These are phyloP conservation scores for Alcedo atthis DNA, from an alignment of 2,797 vertebrate genomes.

Conservation along the genomic window DNA sequence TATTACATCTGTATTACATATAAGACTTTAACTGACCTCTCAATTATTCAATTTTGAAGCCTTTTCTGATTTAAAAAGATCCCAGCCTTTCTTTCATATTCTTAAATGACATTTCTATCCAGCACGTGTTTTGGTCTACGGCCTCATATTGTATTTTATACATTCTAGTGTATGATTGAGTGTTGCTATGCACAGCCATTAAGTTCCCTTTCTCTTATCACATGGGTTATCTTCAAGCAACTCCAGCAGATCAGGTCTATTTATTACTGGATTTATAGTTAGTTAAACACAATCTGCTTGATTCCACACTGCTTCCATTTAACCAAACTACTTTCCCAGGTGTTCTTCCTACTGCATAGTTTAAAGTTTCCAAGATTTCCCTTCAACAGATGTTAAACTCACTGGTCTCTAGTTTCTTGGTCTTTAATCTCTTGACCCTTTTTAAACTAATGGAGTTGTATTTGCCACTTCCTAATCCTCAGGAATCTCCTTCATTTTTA, in stretches of 20 bases:
- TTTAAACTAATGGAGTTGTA: constrained; percentile 73
- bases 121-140: neutral
- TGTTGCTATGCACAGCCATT: neutral
- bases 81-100: neutral
- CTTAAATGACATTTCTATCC: neutral
- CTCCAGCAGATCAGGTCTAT: constrained; percentile 30
- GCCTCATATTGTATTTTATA: neutral
- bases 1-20: neutral
- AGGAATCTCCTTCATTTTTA: constrained; percentile 66
- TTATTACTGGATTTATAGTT: constrained; percentile 43
- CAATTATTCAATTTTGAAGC: neutral
- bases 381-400: constrained; percentile 64
- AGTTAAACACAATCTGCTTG: constrained; percentile 69
- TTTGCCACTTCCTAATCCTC: constrained; percentile 78
- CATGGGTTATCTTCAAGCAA: constrained; percentile 62
- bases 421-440: constrained; percentile 71
- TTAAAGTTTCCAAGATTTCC: constrained; percentile 67
- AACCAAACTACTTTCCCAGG: constrained; percentile 73
- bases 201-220: constrained; percentile 46
- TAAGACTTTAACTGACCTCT: neutral
- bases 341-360: constrained; percentile 66
- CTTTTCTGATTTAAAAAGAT: constrained; percentile 4
- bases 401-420: constrained; percentile 61
- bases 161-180: constrained; percentile 16
- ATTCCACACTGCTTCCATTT: constrained; percentile 49